phyloP scores from a whole-genome alignment of 2,113 vertebrate genomes.

The Conger conger region DNA sequence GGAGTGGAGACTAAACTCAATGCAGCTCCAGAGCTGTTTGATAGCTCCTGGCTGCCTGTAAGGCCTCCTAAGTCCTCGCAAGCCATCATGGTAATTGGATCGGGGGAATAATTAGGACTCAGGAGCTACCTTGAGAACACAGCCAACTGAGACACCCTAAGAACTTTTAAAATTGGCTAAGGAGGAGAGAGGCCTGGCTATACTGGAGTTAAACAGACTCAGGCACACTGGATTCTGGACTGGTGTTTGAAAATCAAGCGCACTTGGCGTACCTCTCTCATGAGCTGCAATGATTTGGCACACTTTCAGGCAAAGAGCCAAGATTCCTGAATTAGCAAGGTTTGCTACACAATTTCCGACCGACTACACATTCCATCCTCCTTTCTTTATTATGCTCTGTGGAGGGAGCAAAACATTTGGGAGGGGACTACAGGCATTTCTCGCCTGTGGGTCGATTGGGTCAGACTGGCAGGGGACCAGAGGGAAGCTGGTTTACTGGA shows the following conservation, averaged over 20 bases:
- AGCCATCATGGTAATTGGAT: slow-evolving; percentile 32
- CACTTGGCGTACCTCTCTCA: background rate
- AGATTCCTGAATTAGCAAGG: background rate
- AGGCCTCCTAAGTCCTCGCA: slow-evolving; percentile 24
- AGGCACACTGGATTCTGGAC: too few relatives aligned
- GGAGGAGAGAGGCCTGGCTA: background rate
- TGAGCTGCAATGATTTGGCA: background rate
- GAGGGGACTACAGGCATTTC: background rate
- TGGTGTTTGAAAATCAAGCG: background rate
- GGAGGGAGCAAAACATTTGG: background rate
- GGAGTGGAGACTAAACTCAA: background rate
- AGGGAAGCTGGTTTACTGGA: background rate
- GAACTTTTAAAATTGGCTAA: background rate
- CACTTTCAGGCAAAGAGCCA: background rate
- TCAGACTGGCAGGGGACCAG: background rate
- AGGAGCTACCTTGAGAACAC: slow-evolving; percentile 10
- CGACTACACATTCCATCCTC: background rate
- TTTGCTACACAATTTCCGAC: background rate
- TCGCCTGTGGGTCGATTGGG: background rate
- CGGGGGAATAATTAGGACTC: slow-evolving; percentile 26
- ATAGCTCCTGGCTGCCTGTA: slow-evolving; percentile 17
- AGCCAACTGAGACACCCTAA: background rate
- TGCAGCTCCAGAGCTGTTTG: background rate
- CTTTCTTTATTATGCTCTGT: background rate
- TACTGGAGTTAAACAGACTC: background rate